Evolutionary conservation across 2,113 vertebrate species (phyloP).

Genomic region (Lagopus muta): DNA sequence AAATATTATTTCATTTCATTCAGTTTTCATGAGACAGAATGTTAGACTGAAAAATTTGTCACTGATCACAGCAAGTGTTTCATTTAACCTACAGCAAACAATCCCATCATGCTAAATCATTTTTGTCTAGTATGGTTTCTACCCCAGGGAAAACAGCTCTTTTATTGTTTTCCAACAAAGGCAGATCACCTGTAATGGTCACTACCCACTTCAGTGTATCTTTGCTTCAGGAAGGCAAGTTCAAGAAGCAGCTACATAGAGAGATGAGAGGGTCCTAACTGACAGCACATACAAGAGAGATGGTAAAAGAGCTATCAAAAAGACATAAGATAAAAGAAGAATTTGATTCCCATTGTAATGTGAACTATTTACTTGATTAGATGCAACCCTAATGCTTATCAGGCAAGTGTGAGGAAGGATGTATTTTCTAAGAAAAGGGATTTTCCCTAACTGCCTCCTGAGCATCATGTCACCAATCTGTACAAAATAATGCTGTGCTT

Average conservation of each 20-base stretch:
- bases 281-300: neutral
- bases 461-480: neutral
- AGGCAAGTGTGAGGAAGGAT: neutral
- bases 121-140: neutral
- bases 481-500: neutral
- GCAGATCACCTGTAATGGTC: neutral
- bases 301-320: neutral
- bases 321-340: neutral
- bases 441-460: neutral
- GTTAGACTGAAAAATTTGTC: neutral
- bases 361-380: neutral
- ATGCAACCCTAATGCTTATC: neutral
- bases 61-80: neutral
- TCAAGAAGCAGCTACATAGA: neutral
- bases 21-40: neutral
- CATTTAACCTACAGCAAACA: neutral
- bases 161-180: neutral
- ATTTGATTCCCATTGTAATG: neutral
- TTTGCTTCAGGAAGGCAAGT: neutral
- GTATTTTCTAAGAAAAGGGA: neutral
- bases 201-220: neutral
- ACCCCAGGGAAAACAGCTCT: neutral
- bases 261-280: neutral
- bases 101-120: neutral
- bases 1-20: fast-evolving